Evolutionary conservation across 2,888 invertebrate genomes (phyloP).

Genomic region (Dichetophora obliterata): DNA sequence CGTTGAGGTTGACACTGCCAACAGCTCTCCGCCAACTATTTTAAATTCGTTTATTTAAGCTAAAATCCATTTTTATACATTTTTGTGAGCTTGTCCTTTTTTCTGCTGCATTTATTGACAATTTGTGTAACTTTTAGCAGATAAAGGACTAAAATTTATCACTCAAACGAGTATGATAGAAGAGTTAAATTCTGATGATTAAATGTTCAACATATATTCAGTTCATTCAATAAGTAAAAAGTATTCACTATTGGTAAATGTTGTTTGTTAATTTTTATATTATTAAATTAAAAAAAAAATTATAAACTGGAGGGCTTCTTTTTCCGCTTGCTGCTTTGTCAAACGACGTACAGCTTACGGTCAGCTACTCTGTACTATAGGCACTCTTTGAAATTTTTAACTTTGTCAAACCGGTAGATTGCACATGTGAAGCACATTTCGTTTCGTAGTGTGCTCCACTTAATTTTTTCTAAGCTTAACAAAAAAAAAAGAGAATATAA

Average conservation of each 20-base stretch:
- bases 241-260: too few species aligned
- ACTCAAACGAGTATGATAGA: neutral
- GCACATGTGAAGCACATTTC: neutral
- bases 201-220: too few species aligned
- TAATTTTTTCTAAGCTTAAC: neutral
- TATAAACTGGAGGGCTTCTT: too few species aligned
- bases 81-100: conserved; percentile 1
- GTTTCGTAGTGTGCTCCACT: neutral
- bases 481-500: too few species aligned
- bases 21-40: neutral
- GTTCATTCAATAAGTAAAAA: too few species aligned
- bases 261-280: too few species aligned
- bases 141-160: neutral
- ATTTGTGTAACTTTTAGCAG: conserved; percentile 5
- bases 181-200: neutral
- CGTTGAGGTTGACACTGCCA: neutral
- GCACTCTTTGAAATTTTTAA: too few species aligned
- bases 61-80: conserved; percentile 26
- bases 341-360: too few species aligned
- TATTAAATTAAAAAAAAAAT: too few species aligned
- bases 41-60: conserved; percentile 21
- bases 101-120: neutral
- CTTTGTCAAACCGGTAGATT: neutral
- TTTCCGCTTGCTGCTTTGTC: too few species aligned
- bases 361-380: too few species aligned